Conservation (phyloP, 2,888 invertebrate species). For the Acleris literana region DNA sequence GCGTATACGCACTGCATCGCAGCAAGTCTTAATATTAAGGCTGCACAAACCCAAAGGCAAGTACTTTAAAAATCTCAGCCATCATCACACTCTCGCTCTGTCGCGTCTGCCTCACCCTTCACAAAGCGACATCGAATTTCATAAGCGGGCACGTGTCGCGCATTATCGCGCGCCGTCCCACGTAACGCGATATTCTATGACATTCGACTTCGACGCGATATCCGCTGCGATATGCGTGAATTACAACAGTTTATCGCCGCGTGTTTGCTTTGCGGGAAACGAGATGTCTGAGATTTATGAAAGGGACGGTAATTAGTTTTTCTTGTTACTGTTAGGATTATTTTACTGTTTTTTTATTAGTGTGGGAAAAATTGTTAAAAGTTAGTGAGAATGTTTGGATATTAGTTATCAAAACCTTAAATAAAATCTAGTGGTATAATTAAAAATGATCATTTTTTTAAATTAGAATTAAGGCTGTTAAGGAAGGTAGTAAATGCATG, state of each 20-base stretch:
- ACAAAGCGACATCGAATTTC: constrained; percentile 66
- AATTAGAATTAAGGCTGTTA: too few species aligned
- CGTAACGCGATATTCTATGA: constrained; percentile 58
- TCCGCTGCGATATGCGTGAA: constrained; percentile 51
- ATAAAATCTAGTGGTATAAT: too few species aligned
- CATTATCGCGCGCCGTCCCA: constrained; percentile 73
- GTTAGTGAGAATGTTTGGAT: too few species aligned
- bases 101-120: constrained; percentile 45
- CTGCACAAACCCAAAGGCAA: too few species aligned
- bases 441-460: too few species aligned
- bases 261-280: constrained; percentile 50
- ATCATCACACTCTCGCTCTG: constrained; percentile 1
- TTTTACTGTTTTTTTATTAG: constrained; percentile 6
- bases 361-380: too few species aligned
- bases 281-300: constrained; percentile 49
- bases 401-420: too few species aligned
- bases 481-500: too few species aligned
- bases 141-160: constrained; percentile 76
- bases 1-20: too few species aligned
- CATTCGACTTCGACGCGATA: constrained; percentile 15
- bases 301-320: constrained; percentile 50
- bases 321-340: constrained; percentile 39
- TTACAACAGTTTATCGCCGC: constrained; percentile 78
- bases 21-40: too few species aligned
- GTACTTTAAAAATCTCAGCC: neutral